Base-by-base conservation (phyloP, 1,140 invertebrate species). In the Rhopalosiphum padi region DNA sequence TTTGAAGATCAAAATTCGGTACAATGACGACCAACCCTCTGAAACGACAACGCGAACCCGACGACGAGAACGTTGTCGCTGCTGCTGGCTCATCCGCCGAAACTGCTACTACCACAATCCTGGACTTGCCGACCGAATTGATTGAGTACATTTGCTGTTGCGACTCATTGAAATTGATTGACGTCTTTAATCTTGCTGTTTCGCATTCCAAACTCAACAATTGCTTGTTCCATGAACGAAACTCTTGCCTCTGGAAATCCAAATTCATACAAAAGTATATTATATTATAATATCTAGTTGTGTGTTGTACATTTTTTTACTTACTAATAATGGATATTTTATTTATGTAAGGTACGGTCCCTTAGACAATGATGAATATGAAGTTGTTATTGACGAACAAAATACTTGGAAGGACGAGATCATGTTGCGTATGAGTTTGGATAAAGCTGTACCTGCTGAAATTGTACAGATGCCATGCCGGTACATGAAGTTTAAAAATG, bases 241-340 rank as follows among this genome's bases (percentile, higher is more conserved):
- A 92, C 82, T 51, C 77, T 35, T 9, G n/a, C 11, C 43, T 92
- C 1, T 92, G 91, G 91, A 92, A 92, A 41, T 25, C 77, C 2
- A 92, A 92, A 53, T 92, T 85, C n/a, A 83, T 53, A 30, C 91
- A 92, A 85, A 92, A 83, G 91, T 92, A 85, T 18, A 48, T 15
- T 15, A 35, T 2, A 25, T 2, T 55, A 53, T 55, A 51, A 53
- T 55, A 51, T 90, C 48, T 51, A 51, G 48, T 77, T 77, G 30
- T 77, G 11, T 18, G n/a, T n/a, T 77, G 60, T 77, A 6, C 5
- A 18, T 77, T 77, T n/a, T 77, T 77, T 77, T 77, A n/a, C 3
- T 18, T 51, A 83, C 35, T 51, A 15, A 46, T 25, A 22, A 30
- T 0, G 6, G 15, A 60, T 41, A 18, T 92, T 46, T 83, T 18